phyloP scores from a whole-genome alignment of 2,113 vertebrate genomes.

The Micronycteris hirsuta region DNA sequence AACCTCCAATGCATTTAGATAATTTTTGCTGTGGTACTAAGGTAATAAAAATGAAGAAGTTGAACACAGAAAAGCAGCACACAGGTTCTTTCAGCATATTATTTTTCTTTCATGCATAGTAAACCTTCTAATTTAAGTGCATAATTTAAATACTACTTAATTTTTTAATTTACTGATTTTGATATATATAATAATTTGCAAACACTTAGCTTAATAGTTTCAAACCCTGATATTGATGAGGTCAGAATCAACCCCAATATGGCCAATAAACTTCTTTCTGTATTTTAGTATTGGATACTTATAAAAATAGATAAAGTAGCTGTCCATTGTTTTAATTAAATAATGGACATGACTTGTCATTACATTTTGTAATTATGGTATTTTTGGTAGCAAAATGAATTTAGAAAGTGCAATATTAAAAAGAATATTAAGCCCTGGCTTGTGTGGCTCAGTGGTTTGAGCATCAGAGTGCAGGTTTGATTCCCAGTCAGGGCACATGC shows the following conservation, averaged over 20 bases:
- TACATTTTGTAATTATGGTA: neutral
- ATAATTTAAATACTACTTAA: neutral
- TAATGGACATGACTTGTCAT: neutral
- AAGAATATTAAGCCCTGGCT: too few species aligned
- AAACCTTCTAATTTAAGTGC: neutral
- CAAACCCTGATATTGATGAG: neutral
- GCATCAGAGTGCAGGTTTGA: too few species aligned
- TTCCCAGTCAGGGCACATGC: too few species aligned
- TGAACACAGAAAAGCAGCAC: neutral
- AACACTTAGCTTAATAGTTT: neutral
- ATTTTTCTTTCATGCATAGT: neutral
- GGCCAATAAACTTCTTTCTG: neutral
- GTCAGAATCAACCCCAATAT: neutral
- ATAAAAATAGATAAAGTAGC: neutral
- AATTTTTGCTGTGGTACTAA: neutral
- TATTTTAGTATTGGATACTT: neutral
- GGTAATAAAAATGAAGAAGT: slow-evolving; percentile 13
- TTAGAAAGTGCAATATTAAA: neutral
- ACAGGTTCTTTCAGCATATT: neutral
- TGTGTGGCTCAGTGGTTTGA: too few species aligned
- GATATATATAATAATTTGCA: neutral
- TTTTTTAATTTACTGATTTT: neutral
- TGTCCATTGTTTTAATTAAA: neutral
- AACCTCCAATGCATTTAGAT: neutral
- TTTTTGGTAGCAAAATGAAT: neutral